Conservation (phyloP, 2,888 invertebrate genomes). For the Tineola bisselliella region DNA sequence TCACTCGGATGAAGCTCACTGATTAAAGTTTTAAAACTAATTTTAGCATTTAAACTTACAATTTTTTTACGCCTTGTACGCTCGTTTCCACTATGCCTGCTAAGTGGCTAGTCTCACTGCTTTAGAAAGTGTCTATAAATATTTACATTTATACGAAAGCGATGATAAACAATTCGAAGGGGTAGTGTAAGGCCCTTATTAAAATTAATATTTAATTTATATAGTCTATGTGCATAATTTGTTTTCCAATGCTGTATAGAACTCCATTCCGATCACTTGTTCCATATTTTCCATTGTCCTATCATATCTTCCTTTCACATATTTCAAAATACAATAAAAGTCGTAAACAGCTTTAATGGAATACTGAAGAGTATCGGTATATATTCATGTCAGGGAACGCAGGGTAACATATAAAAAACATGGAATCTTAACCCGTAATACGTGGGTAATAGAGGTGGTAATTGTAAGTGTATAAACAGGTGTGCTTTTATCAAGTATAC, state of each 20-base stretch:
- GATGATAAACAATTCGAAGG: not conserved
- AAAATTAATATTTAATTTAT: not conserved
- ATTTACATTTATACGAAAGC: no score
- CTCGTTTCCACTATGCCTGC: no score
- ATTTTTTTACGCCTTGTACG: no score
- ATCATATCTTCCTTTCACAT: conserved; percentile 2
- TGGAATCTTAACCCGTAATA: not conserved
- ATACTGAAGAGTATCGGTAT: conserved; percentile 8
- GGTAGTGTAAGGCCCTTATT: not conserved
- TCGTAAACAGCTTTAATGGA: conserved; percentile 11
- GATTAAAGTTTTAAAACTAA: not conserved
- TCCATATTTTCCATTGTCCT: not conserved
- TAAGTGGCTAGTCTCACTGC: no score
- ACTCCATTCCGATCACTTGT: not conserved
- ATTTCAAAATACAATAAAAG: conserved; percentile 10
- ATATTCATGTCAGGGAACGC: not conserved
- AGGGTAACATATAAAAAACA: not conserved
- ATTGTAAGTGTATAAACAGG: not conserved
- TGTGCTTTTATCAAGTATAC: not conserved
- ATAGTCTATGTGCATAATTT: no score
- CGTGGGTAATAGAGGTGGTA: not conserved
- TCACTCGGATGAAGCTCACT: not conserved
- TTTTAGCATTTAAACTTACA: no score
- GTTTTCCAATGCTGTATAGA: not conserved
- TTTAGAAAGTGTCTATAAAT: no score